Percentiles rank a stretch among this genome's conserved stretches.
phyloP scores from a whole-genome alignment of 1,140 invertebrate genomes.

The Alviniconcha marisindica region DNA sequence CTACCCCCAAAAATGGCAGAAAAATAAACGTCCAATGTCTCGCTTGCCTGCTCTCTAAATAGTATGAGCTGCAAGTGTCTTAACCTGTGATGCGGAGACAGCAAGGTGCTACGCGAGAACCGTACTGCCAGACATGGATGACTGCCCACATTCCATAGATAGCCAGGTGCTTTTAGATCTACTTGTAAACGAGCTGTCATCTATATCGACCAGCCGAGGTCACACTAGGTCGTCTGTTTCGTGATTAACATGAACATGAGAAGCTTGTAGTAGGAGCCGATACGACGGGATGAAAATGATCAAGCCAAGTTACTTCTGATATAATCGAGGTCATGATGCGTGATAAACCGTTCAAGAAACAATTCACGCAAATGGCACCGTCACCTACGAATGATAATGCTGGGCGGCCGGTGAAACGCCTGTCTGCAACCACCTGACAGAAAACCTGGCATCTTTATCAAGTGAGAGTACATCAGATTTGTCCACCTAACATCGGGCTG shows the following conservation, averaged over 20 bases:
- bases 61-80: not conserved
- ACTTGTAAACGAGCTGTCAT: too few relatives aligned
- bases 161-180: not conserved
- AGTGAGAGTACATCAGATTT: not conserved
- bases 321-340: not conserved
- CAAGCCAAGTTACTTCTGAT: not conserved
- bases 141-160: not conserved
- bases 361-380: not conserved
- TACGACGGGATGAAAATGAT: not conserved
- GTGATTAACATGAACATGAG: not conserved
- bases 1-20: not conserved
- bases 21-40: not conserved
- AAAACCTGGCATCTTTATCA: not conserved
- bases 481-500: not conserved
- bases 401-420: not conserved
- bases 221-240: conserved; percentile 19
- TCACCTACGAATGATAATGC: conserved; percentile 1
- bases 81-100: not conserved
- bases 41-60: not conserved
- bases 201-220: conserved; percentile 30
- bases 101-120: not conserved
- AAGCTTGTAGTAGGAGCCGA: not conserved
- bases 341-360: not conserved
- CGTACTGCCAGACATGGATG: not conserved
- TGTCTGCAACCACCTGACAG: not conserved